Evolutionary conservation across 2,888 invertebrate species (phyloP).

Genomic region (Altica lythri): DNA sequence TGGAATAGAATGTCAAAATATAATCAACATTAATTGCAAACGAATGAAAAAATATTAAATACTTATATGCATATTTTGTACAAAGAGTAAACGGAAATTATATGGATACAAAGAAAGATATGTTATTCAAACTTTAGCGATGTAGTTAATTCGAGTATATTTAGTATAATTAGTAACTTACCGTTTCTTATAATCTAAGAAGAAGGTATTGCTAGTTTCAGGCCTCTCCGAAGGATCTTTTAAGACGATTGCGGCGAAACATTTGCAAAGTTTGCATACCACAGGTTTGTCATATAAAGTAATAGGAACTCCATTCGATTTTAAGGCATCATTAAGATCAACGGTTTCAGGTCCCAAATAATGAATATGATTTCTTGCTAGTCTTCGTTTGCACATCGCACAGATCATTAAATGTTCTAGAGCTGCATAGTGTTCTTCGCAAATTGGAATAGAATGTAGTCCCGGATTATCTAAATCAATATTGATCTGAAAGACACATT

Average conservation of each 20-base stretch:
- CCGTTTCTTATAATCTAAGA: conserved; percentile 67
- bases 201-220: conserved; percentile 61
- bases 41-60: too few relatives aligned
- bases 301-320: conserved; percentile 70
- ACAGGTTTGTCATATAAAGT: conserved; percentile 70
- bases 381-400: conserved; percentile 74
- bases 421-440: conserved; percentile 70
- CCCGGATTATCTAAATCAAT: conserved; percentile 67
- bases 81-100: too few relatives aligned
- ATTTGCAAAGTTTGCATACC: conserved; percentile 81
- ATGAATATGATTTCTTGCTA: conserved; percentile 78
- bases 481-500: conserved; percentile 57
- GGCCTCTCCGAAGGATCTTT: conserved; percentile 63
- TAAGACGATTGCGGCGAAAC: conserved; percentile 74
- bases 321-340: conserved; percentile 60
- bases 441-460: conserved; percentile 71
- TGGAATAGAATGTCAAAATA: too few relatives aligned
- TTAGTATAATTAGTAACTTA: too few relatives aligned
- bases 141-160: too few relatives aligned
- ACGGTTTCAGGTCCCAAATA: conserved; percentile 66
- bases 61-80: too few relatives aligned
- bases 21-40: too few relatives aligned
- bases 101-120: too few relatives aligned
- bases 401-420: conserved; percentile 78
- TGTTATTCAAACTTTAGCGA: too few relatives aligned